Base-by-base conservation (phyloP, 92 coral and sea anemone genomes). In the Diadumene lineata region DNA sequence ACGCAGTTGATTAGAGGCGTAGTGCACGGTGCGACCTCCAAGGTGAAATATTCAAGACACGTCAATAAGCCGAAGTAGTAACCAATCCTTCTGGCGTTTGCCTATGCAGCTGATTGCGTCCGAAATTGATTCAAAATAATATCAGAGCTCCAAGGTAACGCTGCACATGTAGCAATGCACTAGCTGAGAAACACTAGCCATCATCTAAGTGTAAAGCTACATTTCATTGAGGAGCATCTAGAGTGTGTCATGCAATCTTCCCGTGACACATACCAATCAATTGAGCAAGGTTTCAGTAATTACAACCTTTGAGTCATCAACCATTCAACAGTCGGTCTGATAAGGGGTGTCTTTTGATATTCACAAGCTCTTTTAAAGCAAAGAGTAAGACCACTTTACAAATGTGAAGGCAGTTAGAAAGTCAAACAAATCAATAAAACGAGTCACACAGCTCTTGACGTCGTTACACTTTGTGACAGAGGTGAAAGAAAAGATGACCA, bases 11-110 rank as follows among this genome's bases (percentile, higher is more conserved):
- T 78, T 78, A 69, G 82, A 67, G 70, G 82, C 72, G 82, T 56
- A 34, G 75, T 46, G 67, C 60, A 66, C 82, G 82, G 34, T 43
- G 33, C 76, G 82, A 78, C 82, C 82, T 78, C 74, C 48, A 33
- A 34, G 75, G 75, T 64, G 70, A 78, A 78, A 61, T 78, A 78
- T 78, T 68, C 76, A 56, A 78, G 82, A 78, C 82, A 78, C 82
- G 82, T 78, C 30, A 68, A 78, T 56, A 78, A 68, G 75, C 75
- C 75, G 69, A 57, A 65, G 77, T 72, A n/a, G 77, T 57, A 31
- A 66, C 66, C 75, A 70, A 70, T 29, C 75, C 77, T 72, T 72
- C 62, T 72, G 77, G 63, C 66, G 53, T 72, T 72, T 70, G 21
- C 17, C 43, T 62, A 18, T 19, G 68, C 23, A 15, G 23, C 38